Base-by-base conservation (phyloP, 2,113 vertebrate genomes). In the Coracopsis vasa region DNA sequence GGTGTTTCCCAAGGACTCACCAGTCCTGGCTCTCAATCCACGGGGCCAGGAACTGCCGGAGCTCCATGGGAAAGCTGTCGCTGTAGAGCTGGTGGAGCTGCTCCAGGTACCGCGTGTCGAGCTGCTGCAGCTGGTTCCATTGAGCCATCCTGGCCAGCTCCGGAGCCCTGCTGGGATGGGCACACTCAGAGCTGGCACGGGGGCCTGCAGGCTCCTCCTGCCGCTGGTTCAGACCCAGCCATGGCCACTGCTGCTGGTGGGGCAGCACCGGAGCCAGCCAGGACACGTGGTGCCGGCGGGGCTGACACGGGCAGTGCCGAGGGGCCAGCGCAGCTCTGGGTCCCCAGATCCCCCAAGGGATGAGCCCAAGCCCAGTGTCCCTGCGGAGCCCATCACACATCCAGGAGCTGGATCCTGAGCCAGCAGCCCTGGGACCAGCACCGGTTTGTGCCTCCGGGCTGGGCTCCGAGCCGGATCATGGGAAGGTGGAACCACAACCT, bases 11-110 rank as follows among this genome's bases (percentile, higher is more conserved):
- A 53, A 69, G 21, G 25, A 82, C 98, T 97, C 84, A 99, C 99
- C 99, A 99, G 90, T 99, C 99, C 95, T 99, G 99, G 96, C 99
- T 99, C 96, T 99, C 99, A 7, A 99, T 99, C 99, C 99, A 99
- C 0, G 99, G 99, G 17, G 99, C 99, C 61, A 99, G 98, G 92
- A 99, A 99, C 97, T 99, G 99, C 78, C 99, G 98, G 2, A 99
- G 98, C 97, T 99, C 99, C 99, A 99, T 99, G 11, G 99, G 99
- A 79, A 99, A 99, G 98, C 99, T 99, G 98, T 99, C 99, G 0
- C 99, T 99, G 98, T 99, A 99, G 72, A 99, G 97, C 96, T 99
- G 99, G 96, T 99, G 99, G 35, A 99, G 98, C 97, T 99, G 99
- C 97, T 99, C 99, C 98, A 99, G 97, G 96, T 99, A 99, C 56